A percentile compares a stretch with the other conserved stretches of the same genome.
Conservation (phyloP, 2,113 vertebrate species). For the Capricornis sumatraensis region DNA sequence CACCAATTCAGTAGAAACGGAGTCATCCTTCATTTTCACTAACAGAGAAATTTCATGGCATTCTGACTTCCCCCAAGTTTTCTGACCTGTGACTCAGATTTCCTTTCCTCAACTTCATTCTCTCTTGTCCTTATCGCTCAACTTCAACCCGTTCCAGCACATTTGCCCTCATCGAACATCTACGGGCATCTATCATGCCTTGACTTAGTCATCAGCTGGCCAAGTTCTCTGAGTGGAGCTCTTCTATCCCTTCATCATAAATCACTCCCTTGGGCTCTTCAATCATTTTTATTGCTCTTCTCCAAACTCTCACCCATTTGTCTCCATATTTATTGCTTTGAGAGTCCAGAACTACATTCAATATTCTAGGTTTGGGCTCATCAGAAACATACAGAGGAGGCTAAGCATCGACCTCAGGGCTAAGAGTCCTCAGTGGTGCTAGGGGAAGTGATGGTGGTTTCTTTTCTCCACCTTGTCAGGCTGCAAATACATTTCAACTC, state of each 20-base stretch:
- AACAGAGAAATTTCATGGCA: background rate
- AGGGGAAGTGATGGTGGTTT: background rate
- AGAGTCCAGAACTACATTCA: constrained; percentile 50
- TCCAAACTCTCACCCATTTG: constrained; percentile 67
- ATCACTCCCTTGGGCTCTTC: constrained; percentile 60
- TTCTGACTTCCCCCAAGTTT: background rate
- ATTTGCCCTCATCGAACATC: constrained; percentile 26
- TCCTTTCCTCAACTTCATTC: constrained; percentile 31
- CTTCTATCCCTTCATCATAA: constrained; percentile 51
- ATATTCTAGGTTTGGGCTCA: constrained; percentile 38
- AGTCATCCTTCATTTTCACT: background rate
- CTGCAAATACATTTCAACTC: background rate
- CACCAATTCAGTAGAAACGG: background rate
- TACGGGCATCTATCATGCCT: constrained; percentile 49
- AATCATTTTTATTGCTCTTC: constrained; percentile 73
- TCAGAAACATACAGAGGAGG: background rate
- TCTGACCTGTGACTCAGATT: constrained; percentile 49
- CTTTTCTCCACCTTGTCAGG: background rate
- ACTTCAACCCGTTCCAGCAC: constrained; percentile 51
- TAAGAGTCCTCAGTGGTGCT: background rate
- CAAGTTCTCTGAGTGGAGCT: constrained; percentile 58
- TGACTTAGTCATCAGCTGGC: constrained; percentile 66
- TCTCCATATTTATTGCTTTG: constrained; percentile 67
- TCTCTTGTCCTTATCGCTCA: constrained; percentile 34
- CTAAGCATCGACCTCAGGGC: background rate